phyloP scores from a whole-genome alignment of 2,888 invertebrate species.

The Phalera bucephala region DNA sequence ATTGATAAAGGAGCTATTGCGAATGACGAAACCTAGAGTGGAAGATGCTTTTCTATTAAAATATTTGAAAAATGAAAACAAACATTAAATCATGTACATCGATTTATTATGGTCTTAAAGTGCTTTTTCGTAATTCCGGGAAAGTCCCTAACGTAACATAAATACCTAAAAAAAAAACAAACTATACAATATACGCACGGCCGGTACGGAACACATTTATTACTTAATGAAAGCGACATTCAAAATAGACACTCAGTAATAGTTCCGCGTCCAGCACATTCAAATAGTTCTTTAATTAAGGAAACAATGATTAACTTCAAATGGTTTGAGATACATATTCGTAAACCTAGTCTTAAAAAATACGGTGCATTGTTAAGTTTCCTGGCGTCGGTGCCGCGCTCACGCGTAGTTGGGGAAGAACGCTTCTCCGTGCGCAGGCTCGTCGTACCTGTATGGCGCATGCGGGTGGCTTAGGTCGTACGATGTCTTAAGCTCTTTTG shows the following conservation, averaged over 20 bases:
- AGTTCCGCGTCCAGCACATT: too few species aligned
- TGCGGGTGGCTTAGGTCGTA: constrained; percentile 41
- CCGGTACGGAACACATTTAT: too few species aligned
- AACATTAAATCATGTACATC: background rate
- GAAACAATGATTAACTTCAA: background rate
- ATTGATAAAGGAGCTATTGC: too few species aligned
- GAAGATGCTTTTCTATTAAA: too few species aligned
- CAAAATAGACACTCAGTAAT: too few species aligned
- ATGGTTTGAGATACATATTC: background rate
- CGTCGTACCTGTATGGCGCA: constrained; percentile 49
- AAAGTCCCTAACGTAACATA: background rate
- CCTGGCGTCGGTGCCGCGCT: constrained; percentile 4
- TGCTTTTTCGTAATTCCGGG: background rate
- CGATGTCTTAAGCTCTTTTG: constrained; percentile 32
- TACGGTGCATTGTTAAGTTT: constrained; percentile 21
- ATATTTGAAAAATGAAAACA: background rate
- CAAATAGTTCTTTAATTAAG: too few species aligned
- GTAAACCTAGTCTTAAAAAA: constrained; percentile 1
- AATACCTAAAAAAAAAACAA: background rate
- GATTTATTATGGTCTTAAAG: background rate
- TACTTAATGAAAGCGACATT: too few species aligned
- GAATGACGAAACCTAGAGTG: too few species aligned
- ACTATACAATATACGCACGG: too few species aligned
- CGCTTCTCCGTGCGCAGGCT: constrained; percentile 37
- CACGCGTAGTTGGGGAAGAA: constrained; percentile 58